phyloP scores from a whole-genome alignment of 1,140 invertebrate species.

The Glossosoma conforme region DNA sequence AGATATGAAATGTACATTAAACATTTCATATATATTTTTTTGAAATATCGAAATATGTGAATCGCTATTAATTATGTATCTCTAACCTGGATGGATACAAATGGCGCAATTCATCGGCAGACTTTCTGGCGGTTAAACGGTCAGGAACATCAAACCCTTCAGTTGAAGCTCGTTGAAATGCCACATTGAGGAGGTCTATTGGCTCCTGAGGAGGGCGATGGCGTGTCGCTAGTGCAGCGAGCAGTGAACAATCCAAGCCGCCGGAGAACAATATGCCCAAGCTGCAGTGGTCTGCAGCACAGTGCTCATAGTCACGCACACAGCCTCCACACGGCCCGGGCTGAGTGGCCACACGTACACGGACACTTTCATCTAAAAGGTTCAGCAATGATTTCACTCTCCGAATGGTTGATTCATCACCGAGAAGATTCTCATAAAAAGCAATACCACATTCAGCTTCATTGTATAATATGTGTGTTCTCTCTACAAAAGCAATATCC shows the following conservation, averaged over 20 bases:
- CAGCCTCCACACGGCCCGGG: constrained; percentile 64
- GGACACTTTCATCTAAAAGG: constrained; percentile 59
- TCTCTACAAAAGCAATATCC: constrained; percentile 38
- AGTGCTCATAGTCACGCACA: constrained; percentile 35
- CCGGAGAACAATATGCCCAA: constrained; percentile 91
- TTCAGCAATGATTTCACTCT: constrained; percentile 49
- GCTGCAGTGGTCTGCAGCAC: constrained; percentile 62
- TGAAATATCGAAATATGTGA: too few species aligned
- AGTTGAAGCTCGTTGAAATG: constrained; percentile 67
- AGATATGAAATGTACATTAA: constrained; percentile 65
- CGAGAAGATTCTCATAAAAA: constrained; percentile 43
- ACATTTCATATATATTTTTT: too few species aligned
- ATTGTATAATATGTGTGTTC: constrained; percentile 35
- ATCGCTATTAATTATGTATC: too few species aligned
- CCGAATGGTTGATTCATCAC: constrained; percentile 36
- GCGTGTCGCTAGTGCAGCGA: constrained; percentile 75
- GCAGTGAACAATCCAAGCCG: constrained; percentile 88
- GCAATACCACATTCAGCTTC: constrained; percentile 32
- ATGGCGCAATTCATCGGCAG: constrained; percentile 65
- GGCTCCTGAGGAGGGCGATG: constrained; percentile 62
- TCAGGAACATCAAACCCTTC: constrained; percentile 70
- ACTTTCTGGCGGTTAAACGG: constrained; percentile 68
- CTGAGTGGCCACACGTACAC: constrained; percentile 57
- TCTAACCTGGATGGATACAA: constrained; percentile 66
- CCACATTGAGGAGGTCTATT: constrained; percentile 95